Base-by-base conservation (phyloP, 1,140 invertebrate species). In the Neelides sp. region DNA sequence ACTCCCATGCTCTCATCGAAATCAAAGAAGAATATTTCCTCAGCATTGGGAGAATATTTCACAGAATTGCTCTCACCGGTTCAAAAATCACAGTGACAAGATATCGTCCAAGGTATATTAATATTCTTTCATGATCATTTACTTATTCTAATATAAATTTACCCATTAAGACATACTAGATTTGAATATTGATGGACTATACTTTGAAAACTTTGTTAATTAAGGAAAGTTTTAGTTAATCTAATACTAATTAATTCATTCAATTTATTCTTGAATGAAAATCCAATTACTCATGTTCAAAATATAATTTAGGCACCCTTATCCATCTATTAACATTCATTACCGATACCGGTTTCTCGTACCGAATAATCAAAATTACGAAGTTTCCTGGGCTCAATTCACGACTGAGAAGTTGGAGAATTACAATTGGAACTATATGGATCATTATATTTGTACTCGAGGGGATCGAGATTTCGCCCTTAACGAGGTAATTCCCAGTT, bases 391-490 rank as follows among this genome's bases (percentile, higher is more conserved):
- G 75, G 89, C 90, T 0, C 84, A 88, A 32, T 96, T 97, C 66
- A 84, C 81, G 10, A 91, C 89, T 1, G 90, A 96, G 68, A 90
- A 91, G 63, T 68, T 96, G 20, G 92, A 97, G 70, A 91, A 85
- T 63, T 96, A 90, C 63, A 95, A 94, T 68, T 98, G 93, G 93
- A 97, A 96, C 71, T 92, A 92, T 68, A 75, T 96, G 68, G 92
- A 97, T 69, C 85, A 95, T 66, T 96, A 96, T 65, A 90, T 96
- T 50, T 58, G 57, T 30, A 55, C 86, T 1, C 71, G 85, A 40
- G 90, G 91, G 4, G 89, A 94, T 65, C 85, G 81, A 0, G 89
- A 93, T 64, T 92, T 87, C 68, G 72, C 78, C 23, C 71, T 94
- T 19, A 79, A 81, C 56, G 87, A 92, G 72, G 85, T 87, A 65